These are phyloP conservation scores for Gymnorhina tibicen DNA, from an alignment of 2,113 vertebrate genomes.

Conservation along the genomic window DNA sequence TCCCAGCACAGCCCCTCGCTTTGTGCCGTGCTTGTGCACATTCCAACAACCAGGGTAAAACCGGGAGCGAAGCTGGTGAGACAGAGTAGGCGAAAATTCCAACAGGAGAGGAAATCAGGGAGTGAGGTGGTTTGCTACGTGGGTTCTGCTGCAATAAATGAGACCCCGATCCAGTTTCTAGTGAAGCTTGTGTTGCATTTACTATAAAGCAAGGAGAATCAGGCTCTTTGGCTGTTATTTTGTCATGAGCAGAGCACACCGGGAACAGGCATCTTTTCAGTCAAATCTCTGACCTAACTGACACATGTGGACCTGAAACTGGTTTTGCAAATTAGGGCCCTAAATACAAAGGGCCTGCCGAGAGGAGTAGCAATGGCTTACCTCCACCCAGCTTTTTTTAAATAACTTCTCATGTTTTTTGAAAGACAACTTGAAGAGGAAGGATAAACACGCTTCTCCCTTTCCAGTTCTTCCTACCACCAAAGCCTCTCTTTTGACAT, in stretches of 20 bases:
- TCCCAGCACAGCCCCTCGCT: slow-evolving; percentile 9
- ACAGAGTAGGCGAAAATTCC: background rate
- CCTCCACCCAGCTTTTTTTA: background rate
- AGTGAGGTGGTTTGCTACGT: background rate
- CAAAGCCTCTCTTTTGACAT: background rate
- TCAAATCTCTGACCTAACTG: background rate
- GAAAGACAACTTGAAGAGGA: background rate
- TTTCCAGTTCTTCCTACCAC: background rate
- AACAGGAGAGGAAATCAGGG: background rate
- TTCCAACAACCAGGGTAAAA: background rate
- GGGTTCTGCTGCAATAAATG: background rate
- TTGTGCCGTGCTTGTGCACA: background rate
- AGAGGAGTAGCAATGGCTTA: background rate
- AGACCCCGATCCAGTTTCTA: background rate
- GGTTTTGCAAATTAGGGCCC: background rate
- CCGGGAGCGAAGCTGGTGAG: background rate
- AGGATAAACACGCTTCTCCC: background rate
- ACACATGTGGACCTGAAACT: background rate
- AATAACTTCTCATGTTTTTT: rapidly evolving
- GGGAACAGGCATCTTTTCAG: background rate
- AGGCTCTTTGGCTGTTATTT: background rate
- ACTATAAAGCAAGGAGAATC: background rate
- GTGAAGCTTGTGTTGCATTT: background rate
- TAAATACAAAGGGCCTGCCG: background rate
- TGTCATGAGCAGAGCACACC: background rate